phyloP scores from a whole-genome alignment of 2,888 invertebrate species.

The Emmelina monodactyla region DNA sequence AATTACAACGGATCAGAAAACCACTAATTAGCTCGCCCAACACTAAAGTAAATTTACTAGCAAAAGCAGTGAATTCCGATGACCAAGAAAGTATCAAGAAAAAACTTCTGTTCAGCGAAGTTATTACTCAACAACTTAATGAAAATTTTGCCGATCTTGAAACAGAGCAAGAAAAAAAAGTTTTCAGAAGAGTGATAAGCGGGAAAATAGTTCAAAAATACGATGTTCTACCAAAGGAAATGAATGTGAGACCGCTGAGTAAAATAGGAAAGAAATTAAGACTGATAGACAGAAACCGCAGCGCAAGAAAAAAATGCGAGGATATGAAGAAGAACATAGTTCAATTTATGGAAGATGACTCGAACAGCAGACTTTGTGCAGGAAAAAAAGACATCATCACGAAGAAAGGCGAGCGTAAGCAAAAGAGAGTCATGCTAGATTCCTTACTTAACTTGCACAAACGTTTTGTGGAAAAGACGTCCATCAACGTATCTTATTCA shows the following conservation, averaged over 20 bases:
- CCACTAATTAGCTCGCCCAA: constrained; percentile 7
- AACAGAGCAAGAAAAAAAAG: constrained; percentile 8
- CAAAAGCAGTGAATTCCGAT: constrained; percentile 6
- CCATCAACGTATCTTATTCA: too few relatives aligned
- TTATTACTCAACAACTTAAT: constrained; percentile 12
- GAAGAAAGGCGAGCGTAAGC: constrained; percentile 9
- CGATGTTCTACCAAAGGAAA: too few relatives aligned
- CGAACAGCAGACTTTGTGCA: too few relatives aligned
- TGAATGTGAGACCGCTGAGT: constrained; percentile 10
- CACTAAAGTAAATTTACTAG: constrained; percentile 10
- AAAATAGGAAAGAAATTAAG: constrained; percentile 8
- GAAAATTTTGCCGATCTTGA: constrained; percentile 8
- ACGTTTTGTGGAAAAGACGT: too few relatives aligned
- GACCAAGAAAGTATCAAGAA: constrained; percentile 12
- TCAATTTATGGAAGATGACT: constrained; percentile 9
- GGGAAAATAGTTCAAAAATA: constrained; percentile 10
- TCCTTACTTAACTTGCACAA: constrained; percentile 8
- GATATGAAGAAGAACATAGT: too few relatives aligned
- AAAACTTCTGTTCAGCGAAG: constrained; percentile 11
- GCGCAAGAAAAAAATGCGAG: constrained; percentile 4
- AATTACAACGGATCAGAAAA: too few relatives aligned
- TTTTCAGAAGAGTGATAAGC: constrained; percentile 9
- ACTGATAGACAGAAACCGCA: constrained; percentile 7
- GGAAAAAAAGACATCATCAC: constrained; percentile 8
- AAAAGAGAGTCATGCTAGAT: too few relatives aligned